Base-by-base conservation (phyloP, 2,888 invertebrate genomes). In the Achlya flavicornis region DNA sequence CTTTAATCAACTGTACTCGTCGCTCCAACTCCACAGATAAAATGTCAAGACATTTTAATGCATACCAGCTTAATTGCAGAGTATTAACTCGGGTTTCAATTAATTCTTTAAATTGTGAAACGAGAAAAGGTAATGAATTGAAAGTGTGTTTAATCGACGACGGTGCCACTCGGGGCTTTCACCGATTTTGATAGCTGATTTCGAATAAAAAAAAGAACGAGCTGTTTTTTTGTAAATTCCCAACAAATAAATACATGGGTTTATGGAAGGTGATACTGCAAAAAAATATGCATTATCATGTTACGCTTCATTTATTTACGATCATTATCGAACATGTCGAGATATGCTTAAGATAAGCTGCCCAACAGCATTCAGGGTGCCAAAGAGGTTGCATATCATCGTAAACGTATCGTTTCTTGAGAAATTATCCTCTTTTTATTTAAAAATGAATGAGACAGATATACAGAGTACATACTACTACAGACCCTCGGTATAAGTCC, bases 1-100 rank as follows among this genome's bases (percentile, higher is more conserved):
- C 78, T 87, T 87, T 86, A 85, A 87, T 86, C 86, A 85, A 85
- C 79, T 75, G 73, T 70, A 66, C 72, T 68, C 66, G 69, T 72
- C 69, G 46, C n/a, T 72, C 74, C 69, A 66, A 58, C 35, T 66
- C 65, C 62, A 67, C 66, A 75, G 74, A 77, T 81, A 77, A 73
- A 76, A 72, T 72, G 69, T 68, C 64, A 70, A 70, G 69, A 60
- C 65, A 66, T 66, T 68, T 67, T 64, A 74, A 72, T 63, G 58
- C 64, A 62, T 66, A 71, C 70, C 68, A 67, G 72, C 73, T 70
- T 73, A 71, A 68, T 69, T 63, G 66, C 61, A 63, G 57, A 66
- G 70, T 57, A 64, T 58, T 46, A 60, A 64, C 38, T 73, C 63
- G 65, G 73, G 71, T 41, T 60, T 60, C 16, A 60, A 16, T 41